Conservation (phyloP, 1,140 invertebrate genomes). For the Atta texana region DNA sequence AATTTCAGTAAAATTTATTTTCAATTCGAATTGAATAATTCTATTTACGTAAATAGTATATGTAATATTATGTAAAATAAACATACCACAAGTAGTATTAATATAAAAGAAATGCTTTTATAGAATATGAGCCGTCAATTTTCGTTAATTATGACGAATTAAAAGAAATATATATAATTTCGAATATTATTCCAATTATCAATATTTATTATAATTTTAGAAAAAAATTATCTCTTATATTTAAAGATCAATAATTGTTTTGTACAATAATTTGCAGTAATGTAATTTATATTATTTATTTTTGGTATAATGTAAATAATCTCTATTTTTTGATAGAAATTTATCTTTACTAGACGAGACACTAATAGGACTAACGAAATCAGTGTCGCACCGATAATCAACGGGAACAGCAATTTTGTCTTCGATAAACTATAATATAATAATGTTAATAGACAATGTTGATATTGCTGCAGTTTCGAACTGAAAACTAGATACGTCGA, state of each 20-base stretch:
- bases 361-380: constrained; percentile 1
- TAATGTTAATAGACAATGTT: constrained; percentile 42
- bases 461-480: constrained; percentile 50
- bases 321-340: background rate
- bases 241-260: constrained; percentile 11
- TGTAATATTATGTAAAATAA: constrained; percentile 1
- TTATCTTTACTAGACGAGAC: background rate
- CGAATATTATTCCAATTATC: background rate
- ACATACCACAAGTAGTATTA: background rate
- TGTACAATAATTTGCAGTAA: background rate
- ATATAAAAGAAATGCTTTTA: background rate
- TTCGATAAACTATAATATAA: constrained; percentile 57
- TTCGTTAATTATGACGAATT: background rate
- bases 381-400: constrained; percentile 33
- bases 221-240: background rate
- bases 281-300: constrained; percentile 1
- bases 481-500: constrained; percentile 29
- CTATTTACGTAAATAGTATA: background rate
- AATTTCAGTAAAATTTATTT: background rate
- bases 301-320: background rate
- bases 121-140: background rate
- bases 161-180: constrained; percentile 4
- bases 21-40: background rate
- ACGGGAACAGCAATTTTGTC: constrained; percentile 28
- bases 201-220: background rate